Base-by-base conservation (phyloP, 2,113 vertebrate genomes). In the Phalacrocorax aristotelis region DNA sequence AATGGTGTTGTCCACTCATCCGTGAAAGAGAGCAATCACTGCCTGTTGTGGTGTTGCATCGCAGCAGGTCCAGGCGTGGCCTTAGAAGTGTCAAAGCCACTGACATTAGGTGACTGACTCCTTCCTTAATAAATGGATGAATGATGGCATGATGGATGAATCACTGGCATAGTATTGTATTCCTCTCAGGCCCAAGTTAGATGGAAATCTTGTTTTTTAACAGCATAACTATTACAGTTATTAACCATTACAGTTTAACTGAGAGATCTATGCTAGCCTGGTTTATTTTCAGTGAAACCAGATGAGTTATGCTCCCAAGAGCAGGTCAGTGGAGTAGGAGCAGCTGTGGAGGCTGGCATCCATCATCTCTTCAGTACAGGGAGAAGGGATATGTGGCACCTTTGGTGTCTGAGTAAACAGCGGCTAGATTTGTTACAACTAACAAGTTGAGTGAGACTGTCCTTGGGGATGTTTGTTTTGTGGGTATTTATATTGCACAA, bases 181-280 rank as follows among this genome's bases (percentile, higher is more conserved):
- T 76, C 42, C 27, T 64, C 16, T 15, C 25, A 51, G 36, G 8
- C 13, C 11, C 15, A 88, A 38, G n/a, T 22, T 74, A 88, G 32
- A 46, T 42, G 1, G 9, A 18, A 49, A 4, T 40, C 0, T 7
- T 7, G 0, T 17, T 32, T 46, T 91, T 74, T 57, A 52, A 8
- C 19, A 65, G 27, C 6, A 1, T 36, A 55, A 19, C 38, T 38
- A 38, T 38, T 38, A 38, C 38, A 38, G 38, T 38, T 38, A 38
- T 38, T 38, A 38, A 38, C 38, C 38, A 38, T 38, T 38, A 38
- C 27, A 49, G 40, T 81, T 72, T 30, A 64, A 26, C 10, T 21
- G 60, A 23, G 57, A 58, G 8, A n/a, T 82, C 49, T 82, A 3
- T 48, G 22, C 32, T 55, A 38, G 13, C 13, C 30, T 51, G n/a